Conservation (phyloP, 2,888 invertebrate genomes). For the Xanthia togata region DNA sequence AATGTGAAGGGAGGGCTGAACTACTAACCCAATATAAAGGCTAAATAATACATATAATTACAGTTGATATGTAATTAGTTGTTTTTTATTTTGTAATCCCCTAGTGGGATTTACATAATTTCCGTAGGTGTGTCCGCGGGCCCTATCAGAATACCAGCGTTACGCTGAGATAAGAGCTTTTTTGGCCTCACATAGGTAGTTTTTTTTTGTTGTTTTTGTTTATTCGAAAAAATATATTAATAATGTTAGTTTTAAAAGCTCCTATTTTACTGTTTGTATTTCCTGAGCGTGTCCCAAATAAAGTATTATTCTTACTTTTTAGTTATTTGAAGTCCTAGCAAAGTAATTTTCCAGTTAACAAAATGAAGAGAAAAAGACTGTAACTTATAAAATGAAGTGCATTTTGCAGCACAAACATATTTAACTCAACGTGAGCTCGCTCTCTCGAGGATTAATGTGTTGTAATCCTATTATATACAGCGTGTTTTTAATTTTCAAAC, state of each 20-base stretch:
- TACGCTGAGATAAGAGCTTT: too few species aligned
- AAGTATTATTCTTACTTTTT: too few species aligned
- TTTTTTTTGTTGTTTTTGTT: too few species aligned
- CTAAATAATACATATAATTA: neutral
- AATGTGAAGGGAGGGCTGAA: neutral
- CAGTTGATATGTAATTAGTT: neutral
- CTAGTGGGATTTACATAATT: too few species aligned
- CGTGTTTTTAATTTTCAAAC: conserved; percentile 52
- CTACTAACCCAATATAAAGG: neutral
- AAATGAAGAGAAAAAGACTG: neutral
- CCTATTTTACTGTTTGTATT: too few species aligned
- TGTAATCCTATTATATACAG: conserved; percentile 33
- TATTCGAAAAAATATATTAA: too few species aligned
- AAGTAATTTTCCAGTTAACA: neutral
- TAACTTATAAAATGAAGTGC: conserved; percentile 19
- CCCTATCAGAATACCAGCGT: too few species aligned
- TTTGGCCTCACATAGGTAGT: too few species aligned
- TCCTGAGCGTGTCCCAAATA: too few species aligned
- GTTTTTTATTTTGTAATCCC: too few species aligned
- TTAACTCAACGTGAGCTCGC: conserved; percentile 31
- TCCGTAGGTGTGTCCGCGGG: too few species aligned
- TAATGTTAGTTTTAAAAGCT: too few species aligned
- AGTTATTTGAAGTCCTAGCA: neutral
- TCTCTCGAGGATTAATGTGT: conserved; percentile 37
- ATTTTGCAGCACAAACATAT: conserved; percentile 38